Evolutionary conservation across 2,797 vertebrate genomes (phyloP), one percentile per base, ranked within the genome.

Genomic region (Heteromormyrus szaboi): DNA sequence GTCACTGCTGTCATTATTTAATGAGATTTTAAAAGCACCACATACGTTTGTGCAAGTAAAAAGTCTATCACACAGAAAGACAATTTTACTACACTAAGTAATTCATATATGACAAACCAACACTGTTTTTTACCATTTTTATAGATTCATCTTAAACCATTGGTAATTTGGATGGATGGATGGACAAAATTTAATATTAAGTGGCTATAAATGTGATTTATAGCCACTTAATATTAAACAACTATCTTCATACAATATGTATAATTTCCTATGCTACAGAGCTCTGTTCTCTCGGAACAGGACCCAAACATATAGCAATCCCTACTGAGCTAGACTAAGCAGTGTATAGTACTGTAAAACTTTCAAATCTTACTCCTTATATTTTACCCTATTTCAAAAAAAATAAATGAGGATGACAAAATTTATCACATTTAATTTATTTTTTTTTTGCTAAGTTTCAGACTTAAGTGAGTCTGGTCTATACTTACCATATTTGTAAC

Each of bases 401-500:
- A 79, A 79, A 79, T 19, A 79, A 44, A 17, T 44, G 5, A 79
- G 72, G 37, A 79, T 17, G 12, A 76, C 62, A 14, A 33, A 68
- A 33, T 33, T 4, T 17, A 76, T 19, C 4, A 44, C 3, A 41
- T 79, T 79, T 79, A 9, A 4, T 8, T 8, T 68, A 12, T 68
- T 29, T 25, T 65, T 4, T 37, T 2, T 37, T 37, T 37, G 22
- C 6, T 25, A 1, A 29, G 62, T 68, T 65, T 65, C 59, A 65
- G 4, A 79, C 12, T 44, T 51, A 51, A 12, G 1, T 3, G 46
- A 72, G 22, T 86, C 25, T 17, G 17, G 19, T 81, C 44, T 48
- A 72, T 33, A 92, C 97, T 96, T 93, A 99, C 98, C 98, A 99
- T 94, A 99, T 99, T 93, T 99, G 98, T 89, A 99, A 95, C 88